These are phyloP conservation scores for Diogma glabrata DNA, from an alignment of 2,888 invertebrate genomes.

Conservation along the genomic window DNA sequence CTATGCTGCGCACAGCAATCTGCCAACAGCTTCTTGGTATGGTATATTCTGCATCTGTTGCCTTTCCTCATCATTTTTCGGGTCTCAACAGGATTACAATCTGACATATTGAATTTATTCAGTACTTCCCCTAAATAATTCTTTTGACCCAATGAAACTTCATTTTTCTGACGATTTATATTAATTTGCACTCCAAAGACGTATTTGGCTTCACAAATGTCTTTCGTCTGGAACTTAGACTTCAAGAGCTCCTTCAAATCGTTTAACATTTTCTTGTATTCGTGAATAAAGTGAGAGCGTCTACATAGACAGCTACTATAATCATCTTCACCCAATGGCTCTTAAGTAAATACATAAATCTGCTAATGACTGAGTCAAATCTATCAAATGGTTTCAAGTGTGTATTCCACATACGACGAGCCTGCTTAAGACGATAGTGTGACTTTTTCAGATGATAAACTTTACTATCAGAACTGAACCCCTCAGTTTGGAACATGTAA, in stretches of 20 bases:
- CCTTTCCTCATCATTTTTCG: neutral
- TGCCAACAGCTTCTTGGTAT: neutral
- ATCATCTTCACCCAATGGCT: neutral
- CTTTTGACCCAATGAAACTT: neutral
- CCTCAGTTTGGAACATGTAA: no score
- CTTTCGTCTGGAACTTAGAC: neutral
- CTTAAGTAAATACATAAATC: neutral
- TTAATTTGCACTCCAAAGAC: neutral
- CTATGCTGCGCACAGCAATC: neutral
- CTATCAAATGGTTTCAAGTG: neutral
- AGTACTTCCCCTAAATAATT: neutral
- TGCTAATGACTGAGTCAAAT: neutral
- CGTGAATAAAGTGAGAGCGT: neutral
- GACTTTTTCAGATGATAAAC: neutral
- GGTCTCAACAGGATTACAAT: neutral
- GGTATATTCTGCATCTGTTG: neutral
- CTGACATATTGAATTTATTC: neutral
- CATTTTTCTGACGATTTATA: neutral
- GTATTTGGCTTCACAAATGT: neutral
- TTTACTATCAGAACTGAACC: no score
- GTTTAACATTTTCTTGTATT: no score
- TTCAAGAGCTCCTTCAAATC: neutral
- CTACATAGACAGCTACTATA: neutral
- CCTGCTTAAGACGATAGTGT: neutral
- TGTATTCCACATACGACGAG: neutral